A percentile compares a stretch with the other conserved stretches of the same genome.
Evolutionary conservation across 2,888 invertebrate species (phyloP).

Genomic region (Lampropteryx suffumata): DNA sequence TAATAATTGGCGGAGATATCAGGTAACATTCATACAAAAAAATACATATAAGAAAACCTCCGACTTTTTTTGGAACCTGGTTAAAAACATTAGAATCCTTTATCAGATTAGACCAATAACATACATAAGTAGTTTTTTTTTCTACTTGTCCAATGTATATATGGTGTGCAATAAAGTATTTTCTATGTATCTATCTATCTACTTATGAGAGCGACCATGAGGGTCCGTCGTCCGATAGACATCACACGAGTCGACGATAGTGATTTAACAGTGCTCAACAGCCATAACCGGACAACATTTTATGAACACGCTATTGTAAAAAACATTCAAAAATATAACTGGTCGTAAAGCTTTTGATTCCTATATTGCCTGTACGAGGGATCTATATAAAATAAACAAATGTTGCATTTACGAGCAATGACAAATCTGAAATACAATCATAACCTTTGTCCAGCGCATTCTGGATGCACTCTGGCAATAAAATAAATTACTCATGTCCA

Average conservation of each 20-base stretch:
- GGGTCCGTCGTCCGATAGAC: conserved; percentile 11
- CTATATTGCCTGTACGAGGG: conserved; percentile 34
- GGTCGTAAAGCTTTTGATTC: conserved; percentile 34
- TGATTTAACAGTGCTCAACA: conserved; percentile 16
- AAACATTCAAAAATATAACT: conserved; percentile 21
- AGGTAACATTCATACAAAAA: no score
- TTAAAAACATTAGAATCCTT: no score
- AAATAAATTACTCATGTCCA: conserved; percentile 83
- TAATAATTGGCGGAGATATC: no score
- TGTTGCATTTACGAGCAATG: conserved; percentile 74
- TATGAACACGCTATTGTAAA: conserved; percentile 10
- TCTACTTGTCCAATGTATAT: no score
- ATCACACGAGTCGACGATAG: conserved; percentile 4
- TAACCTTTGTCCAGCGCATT: conserved; percentile 73
- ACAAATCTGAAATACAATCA: conserved; percentile 77
- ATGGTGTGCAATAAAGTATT: no score
- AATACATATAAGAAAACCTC: no score
- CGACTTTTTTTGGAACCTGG: no score
- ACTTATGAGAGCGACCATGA: conserved; percentile 1
- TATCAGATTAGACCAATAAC: no score
- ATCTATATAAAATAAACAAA: conserved; percentile 60
- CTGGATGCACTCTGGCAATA: conserved; percentile 73
- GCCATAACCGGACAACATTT: conserved; percentile 15
- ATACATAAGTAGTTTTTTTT: no score
- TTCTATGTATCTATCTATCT: no score